Percentiles rank a stretch among this genome's conserved stretches.
Conservation (phyloP, 2,113 vertebrate genomes). For the Xiphophorus hellerii region DNA sequence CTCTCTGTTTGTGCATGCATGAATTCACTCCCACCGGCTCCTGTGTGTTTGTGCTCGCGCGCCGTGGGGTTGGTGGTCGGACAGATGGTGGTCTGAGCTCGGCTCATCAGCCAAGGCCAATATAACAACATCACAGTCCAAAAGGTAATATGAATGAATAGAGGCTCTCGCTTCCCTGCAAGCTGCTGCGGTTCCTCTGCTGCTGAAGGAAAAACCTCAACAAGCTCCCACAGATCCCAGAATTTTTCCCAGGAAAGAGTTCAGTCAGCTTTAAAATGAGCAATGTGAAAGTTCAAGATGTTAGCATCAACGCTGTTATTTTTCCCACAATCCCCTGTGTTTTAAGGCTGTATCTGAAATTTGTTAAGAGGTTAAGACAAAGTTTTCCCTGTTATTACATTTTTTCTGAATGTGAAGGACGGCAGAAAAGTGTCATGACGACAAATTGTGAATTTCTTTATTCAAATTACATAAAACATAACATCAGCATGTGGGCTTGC, state of each 20-base stretch:
- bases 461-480: neutral
- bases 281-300: neutral
- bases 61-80: conserved; percentile 10
- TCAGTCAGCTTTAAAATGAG: conserved; percentile 1
- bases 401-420: neutral
- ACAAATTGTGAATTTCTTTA: neutral
- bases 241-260: conserved; percentile 21
- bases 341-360: neutral
- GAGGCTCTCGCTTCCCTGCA: conserved; percentile 6
- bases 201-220: conserved; percentile 23
- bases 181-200: conserved; percentile 19
- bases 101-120: conserved; percentile 33
- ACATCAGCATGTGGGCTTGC: too few species aligned
- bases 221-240: conserved; percentile 9
- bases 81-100: conserved; percentile 49
- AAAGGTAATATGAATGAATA: conserved; percentile 36
- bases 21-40: conserved; percentile 16
- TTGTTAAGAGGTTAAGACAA: neutral
- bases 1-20: conserved; percentile 20
- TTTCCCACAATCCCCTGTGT: conserved; percentile 24
- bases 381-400: too few species aligned
- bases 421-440: neutral
- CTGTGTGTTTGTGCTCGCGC: neutral
- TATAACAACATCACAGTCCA: conserved; percentile 31
- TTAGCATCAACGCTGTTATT: conserved; percentile 4